Conservation (phyloP, 1,140 invertebrate species). For the Nixonia krombeini region DNA sequence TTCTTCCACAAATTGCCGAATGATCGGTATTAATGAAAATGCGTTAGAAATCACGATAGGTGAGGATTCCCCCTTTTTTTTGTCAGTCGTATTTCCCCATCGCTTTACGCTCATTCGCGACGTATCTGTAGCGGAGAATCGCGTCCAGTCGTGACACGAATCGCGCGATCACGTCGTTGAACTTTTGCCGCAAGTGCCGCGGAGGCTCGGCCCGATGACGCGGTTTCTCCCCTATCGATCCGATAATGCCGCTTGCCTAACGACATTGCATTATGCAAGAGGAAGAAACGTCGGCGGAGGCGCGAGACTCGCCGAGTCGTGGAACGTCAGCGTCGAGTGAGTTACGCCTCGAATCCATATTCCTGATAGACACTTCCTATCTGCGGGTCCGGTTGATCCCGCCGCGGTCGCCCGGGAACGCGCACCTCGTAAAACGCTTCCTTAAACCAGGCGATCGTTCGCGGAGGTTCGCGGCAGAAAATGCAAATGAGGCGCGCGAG, state of each 20-base stretch:
- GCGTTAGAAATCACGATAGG: too few relatives aligned
- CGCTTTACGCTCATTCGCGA: neutral
- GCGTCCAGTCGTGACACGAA: slow-evolving; percentile 14
- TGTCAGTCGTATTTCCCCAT: too few relatives aligned
- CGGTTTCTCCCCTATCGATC: neutral
- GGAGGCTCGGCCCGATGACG: neutral
- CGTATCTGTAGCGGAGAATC: slow-evolving; percentile 15
- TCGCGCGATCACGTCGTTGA: slow-evolving; percentile 31
- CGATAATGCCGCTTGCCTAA: neutral
- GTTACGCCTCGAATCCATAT: slow-evolving; percentile 5
- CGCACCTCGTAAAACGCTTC: too few relatives aligned
- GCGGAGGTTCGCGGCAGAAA: too few relatives aligned
- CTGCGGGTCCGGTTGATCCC: neutral
- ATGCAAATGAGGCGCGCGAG: neutral
- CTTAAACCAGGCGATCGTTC: too few relatives aligned
- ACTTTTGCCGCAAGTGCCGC: slow-evolving; percentile 23
- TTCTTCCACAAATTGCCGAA: too few relatives aligned
- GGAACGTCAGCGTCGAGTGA: slow-evolving; percentile 9
- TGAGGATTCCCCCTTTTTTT: too few relatives aligned
- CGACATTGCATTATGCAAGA: neutral
- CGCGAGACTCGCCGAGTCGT: neutral
- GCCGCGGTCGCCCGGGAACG: too few relatives aligned
- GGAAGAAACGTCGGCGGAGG: too few relatives aligned
- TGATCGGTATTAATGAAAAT: too few relatives aligned
- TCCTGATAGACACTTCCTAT: slow-evolving; percentile 17